These are phyloP conservation scores for Phyllopteryx taeniolatus DNA, from an alignment of 2,113 vertebrate species.

Conservation along the genomic window DNA sequence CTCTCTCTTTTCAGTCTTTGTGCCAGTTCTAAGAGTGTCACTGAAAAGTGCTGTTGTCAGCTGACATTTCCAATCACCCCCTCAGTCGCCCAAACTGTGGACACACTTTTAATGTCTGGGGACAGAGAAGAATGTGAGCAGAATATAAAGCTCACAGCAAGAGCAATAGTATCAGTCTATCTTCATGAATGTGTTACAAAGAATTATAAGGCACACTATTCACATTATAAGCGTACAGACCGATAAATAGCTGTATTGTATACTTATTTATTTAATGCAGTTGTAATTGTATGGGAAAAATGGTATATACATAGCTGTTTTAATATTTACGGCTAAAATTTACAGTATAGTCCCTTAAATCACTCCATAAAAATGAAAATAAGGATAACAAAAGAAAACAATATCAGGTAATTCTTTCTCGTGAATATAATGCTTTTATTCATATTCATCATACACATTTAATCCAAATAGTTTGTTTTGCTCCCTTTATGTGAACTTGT, in stretches of 20 bases:
- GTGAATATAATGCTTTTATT: neutral
- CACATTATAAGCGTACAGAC: neutral
- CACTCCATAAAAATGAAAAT: neutral
- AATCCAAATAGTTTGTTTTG: neutral
- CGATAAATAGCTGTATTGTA: too few species aligned
- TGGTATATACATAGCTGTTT: slow-evolving; percentile 2
- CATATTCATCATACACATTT: neutral
- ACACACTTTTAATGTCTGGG: slow-evolving; percentile 72
- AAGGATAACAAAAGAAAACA: slow-evolving; percentile 1
- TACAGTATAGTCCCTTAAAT: neutral
- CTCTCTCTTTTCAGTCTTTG: slow-evolving; percentile 38
- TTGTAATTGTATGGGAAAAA: slow-evolving; percentile 10
- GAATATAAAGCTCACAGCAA: slow-evolving; percentile 58
- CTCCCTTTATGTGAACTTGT: neutral
- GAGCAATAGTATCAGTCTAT: slow-evolving; percentile 47
- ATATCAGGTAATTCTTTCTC: neutral
- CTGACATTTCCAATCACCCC: slow-evolving; percentile 76
- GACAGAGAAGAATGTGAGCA: slow-evolving; percentile 66
- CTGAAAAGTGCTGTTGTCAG: slow-evolving; percentile 76
- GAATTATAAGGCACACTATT: neutral
- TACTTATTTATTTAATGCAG: neutral
- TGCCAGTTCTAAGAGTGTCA: slow-evolving; percentile 72
- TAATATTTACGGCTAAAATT: slow-evolving; percentile 21
- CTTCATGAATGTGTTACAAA: neutral
- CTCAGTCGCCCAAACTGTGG: slow-evolving; percentile 65